These are phyloP conservation scores for Drosophila borealis DNA, from an alignment of 2,888 invertebrate species.

Conservation along the genomic window DNA sequence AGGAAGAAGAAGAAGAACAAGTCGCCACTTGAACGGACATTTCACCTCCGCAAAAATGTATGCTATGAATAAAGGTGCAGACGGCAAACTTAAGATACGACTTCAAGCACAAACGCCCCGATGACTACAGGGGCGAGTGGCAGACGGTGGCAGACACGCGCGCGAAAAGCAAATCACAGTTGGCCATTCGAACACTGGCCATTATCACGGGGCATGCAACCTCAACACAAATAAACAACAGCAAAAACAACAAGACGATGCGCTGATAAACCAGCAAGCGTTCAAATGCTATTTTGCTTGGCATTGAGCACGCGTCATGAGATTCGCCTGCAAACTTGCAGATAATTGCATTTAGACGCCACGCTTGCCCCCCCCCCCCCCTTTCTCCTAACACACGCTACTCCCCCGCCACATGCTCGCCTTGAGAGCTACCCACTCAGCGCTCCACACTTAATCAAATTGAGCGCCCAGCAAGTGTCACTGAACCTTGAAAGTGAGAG, in stretches of 20 bases:
- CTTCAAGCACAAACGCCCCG: slow-evolving; percentile 1
- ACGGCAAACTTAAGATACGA: slow-evolving; percentile 18
- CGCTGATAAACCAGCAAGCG: slow-evolving; percentile 43
- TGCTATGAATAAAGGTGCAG: slow-evolving; percentile 43
- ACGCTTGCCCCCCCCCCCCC: slow-evolving; percentile 11
- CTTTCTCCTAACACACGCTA: not conserved
- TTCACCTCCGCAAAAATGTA: slow-evolving; percentile 66
- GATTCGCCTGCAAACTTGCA: slow-evolving; percentile 52
- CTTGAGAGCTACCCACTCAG: slow-evolving; percentile 35
- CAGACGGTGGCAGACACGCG: slow-evolving; percentile 14
- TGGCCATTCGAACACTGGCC: slow-evolving; percentile 49
- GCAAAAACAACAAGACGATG: not conserved
- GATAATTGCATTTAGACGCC: slow-evolving; percentile 73
- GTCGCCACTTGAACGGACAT: slow-evolving; percentile 43
- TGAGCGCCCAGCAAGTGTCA: slow-evolving; percentile 73
- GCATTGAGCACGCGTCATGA: slow-evolving; percentile 60
- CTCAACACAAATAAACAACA: slow-evolving; percentile 35
- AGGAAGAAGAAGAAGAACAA: slow-evolving; percentile 7
- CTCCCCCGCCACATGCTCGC: slow-evolving; percentile 7
- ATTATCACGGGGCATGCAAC: slow-evolving; percentile 50
- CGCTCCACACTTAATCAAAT: slow-evolving; percentile 73
- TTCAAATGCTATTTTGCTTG: slow-evolving; percentile 67
- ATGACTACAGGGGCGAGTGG: not conserved
- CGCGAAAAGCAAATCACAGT: slow-evolving; percentile 35
- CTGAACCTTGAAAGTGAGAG: slow-evolving; percentile 67